phyloP scores from a whole-genome alignment of 2,797 vertebrate genomes.

The Erithacus rubecula region DNA sequence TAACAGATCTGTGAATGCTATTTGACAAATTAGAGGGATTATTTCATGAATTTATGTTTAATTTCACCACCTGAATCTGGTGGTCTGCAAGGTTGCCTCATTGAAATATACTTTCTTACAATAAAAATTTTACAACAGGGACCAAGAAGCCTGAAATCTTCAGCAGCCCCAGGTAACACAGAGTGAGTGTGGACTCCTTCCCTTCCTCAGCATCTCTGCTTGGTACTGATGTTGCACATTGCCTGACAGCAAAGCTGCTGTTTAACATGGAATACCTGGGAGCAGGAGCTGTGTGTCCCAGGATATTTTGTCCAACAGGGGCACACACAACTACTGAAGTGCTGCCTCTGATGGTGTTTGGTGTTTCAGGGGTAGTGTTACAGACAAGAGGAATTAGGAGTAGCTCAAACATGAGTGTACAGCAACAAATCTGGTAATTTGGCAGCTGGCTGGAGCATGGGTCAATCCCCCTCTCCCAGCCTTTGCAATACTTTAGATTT shows the following conservation, averaged over 20 bases:
- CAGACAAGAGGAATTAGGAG: neutral
- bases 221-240: neutral
- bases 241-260: neutral
- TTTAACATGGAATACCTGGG: neutral
- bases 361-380: neutral
- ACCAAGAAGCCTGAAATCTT: neutral
- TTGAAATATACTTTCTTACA: neutral
- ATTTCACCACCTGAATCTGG: neutral
- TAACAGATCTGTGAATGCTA: neutral
- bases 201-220: neutral
- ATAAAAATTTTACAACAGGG: neutral
- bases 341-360: neutral
- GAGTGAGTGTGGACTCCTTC: neutral
- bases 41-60: neutral
- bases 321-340: neutral
- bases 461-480: neutral
- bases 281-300: neutral
- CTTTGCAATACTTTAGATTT: neutral
- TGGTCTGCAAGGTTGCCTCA: neutral
- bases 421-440: neutral
- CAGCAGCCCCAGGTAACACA: neutral
- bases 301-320: neutral
- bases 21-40: neutral
- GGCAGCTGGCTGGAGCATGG: neutral
- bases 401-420: neutral